Base-by-base conservation (phyloP, 2,113 vertebrate species). In the Poeciliopsis prolifica region DNA sequence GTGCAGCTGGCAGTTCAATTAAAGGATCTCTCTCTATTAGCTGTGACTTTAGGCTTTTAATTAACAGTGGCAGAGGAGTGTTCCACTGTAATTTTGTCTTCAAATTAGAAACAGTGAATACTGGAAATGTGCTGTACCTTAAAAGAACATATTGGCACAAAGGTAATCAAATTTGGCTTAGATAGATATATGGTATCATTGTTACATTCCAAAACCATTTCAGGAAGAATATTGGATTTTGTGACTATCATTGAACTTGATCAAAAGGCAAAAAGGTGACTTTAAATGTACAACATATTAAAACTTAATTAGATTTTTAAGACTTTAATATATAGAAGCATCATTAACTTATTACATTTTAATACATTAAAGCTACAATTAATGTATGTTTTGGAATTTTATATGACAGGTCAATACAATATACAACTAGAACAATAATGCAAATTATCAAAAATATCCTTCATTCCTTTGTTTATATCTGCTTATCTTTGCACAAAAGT, bases 1-100 rank as follows among this genome's bases (percentile, higher is more conserved):
- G 84, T 86, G 81, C 75, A 75, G 65, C 74, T 87, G 83, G 81
- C 84, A 82, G 82, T 83, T 88, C 74, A 89, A 88, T 91, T 90
- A 86, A 61, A 19, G 26, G 62, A 74, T 71, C 74, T 65, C 68
- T 75, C 70, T 82, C 84, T 76, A 88, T 85, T 83, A 82, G 84
- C 66, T 7, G 60, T 40, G 80, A 51, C 64, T 84, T 83, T 81
- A 33, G 37, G 74, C 68, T 76, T 70, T 80, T 87, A 82, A 87
- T 87, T 81, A 85, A 78, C 70, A 72, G 37, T 26, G 44, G 66
- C 70, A 80, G 69, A 68, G 19, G 28, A 62, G 69, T 72, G 69
- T 1, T 73, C 61, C 31, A 40, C 37, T 71, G 61, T 68, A 51
- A 19, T 60, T 17, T 10, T 61, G 29, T 26, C 61, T 70, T 64